phyloP scores from a whole-genome alignment of 2,797 vertebrate genomes.

The Anolis apletophallus region DNA sequence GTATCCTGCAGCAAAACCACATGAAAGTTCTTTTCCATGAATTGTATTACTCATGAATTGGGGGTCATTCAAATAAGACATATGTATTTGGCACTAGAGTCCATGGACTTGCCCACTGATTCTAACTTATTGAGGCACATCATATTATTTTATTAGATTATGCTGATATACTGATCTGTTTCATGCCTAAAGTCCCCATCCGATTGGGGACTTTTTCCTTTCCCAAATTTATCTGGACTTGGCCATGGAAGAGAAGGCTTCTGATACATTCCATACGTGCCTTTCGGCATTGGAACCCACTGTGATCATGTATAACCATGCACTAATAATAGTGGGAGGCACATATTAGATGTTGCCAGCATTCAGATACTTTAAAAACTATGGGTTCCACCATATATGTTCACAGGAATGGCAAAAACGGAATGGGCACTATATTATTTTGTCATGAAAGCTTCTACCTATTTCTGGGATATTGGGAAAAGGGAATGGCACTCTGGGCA shows the following conservation, averaged over 20 bases:
- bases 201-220: background rate
- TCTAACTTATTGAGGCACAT: background rate
- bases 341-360: background rate
- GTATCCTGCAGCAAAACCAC: background rate
- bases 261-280: too few relatives aligned
- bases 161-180: background rate
- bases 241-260: background rate
- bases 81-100: background rate
- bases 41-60: background rate
- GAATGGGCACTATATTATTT: background rate
- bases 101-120: background rate
- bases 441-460: background rate
- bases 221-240: background rate
- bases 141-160: too few relatives aligned
- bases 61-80: background rate
- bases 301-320: background rate
- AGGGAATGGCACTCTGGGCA: background rate
- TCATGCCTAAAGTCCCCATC: background rate
- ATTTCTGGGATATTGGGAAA: background rate
- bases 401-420: background rate
- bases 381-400: background rate
- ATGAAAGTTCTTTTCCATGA: background rate
- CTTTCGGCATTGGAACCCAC: background rate
- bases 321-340: background rate
- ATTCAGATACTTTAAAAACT: background rate